Base-by-base conservation (phyloP, 2,888 invertebrate species). In the Trichopria drosophilae region DNA sequence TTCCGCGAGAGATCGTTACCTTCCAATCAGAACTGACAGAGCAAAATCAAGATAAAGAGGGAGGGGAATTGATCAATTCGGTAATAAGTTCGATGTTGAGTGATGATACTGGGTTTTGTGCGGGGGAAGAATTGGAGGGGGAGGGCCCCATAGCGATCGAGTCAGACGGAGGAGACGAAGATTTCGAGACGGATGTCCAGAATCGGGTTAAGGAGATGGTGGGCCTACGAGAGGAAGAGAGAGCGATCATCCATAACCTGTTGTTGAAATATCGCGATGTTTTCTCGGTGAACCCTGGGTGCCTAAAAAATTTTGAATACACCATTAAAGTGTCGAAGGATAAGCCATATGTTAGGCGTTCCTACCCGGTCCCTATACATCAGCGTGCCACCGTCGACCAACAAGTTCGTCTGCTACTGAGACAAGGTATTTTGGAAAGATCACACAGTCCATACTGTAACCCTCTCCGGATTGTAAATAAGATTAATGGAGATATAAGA, bases 401-500 rank as follows among this genome's bases (percentile, higher is more conserved):
- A 31, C 3, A 12, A 31, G 16, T 31, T 5, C 5, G 5, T 12
- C 15, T 15, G 16, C 13, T 31, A 16, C 15, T 15, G 16, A 2
- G 3, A 16, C 6, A 6, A 5, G 9, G 12, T 15, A 31, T 31
- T 4, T 15, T 31, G 4, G 31, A 31, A 31, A 31, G 31, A 10
- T 13, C 31, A 3, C 15, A 31, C 13, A 7, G 3, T 6, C 3
- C 13, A 31, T 31, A 13, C 15, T 29, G 29, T 29, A 29, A 9
- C 15, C 29, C 29, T n/a, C 15, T 29, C 12, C 16, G 19, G 5
- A 10, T 35, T 10, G 35, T 35, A 3, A 35, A 6, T 29, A 68
- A 69, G 46, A 65, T 67, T 19, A 64, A 68, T 28, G 36, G 58
- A 6, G 50, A 65, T 1, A 6, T 35, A 5, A 50, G 69, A 6